A percentile compares a stretch with the other conserved stretches of the same genome.
phyloP scores from a whole-genome alignment of 2,888 invertebrate genomes.

The Thalpophila matura region DNA sequence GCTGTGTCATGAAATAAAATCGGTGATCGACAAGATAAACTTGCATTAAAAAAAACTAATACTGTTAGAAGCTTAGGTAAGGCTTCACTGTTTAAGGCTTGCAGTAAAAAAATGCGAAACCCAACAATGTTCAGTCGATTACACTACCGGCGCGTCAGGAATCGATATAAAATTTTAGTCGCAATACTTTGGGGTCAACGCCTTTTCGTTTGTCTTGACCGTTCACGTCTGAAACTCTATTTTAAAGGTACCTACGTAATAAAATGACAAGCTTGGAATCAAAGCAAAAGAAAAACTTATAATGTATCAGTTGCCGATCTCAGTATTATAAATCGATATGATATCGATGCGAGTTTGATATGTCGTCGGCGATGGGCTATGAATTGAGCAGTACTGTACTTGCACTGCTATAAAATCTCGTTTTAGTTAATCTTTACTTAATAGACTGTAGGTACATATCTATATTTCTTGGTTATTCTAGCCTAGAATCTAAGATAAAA shows the following conservation, averaged over 20 bases:
- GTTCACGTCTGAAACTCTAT: slow-evolving; percentile 57
- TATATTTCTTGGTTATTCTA: too few relatives aligned
- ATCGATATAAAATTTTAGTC: slow-evolving; percentile 52
- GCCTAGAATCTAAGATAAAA: too few relatives aligned
- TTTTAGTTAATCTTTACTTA: too few relatives aligned
- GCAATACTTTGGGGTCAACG: slow-evolving; percentile 56
- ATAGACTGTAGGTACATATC: too few relatives aligned
- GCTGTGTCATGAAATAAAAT: background rate
- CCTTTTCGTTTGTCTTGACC: slow-evolving; percentile 39
- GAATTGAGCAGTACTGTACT: background rate
- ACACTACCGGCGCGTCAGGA: slow-evolving; percentile 32
- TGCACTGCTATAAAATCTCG: background rate
- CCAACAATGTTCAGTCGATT: slow-evolving; percentile 40
- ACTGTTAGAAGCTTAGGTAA: background rate
- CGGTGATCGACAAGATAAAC: background rate
- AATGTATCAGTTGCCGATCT: slow-evolving; percentile 34
- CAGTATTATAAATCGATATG: slow-evolving; percentile 33
- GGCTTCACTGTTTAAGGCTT: too few relatives aligned
- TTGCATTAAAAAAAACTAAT: background rate
- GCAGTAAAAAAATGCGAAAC: slow-evolving; percentile 23
- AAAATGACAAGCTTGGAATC: slow-evolving; percentile 48
- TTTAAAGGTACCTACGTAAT: slow-evolving; percentile 48
- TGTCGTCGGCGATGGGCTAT: slow-evolving; percentile 5
- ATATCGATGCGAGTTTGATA: slow-evolving; percentile 25
- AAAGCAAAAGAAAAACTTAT: slow-evolving; percentile 26